These are phyloP conservation scores for Rattus norvegicus DNA, from an alignment of 2,113 vertebrate genomes.

Conservation along the genomic window DNA sequence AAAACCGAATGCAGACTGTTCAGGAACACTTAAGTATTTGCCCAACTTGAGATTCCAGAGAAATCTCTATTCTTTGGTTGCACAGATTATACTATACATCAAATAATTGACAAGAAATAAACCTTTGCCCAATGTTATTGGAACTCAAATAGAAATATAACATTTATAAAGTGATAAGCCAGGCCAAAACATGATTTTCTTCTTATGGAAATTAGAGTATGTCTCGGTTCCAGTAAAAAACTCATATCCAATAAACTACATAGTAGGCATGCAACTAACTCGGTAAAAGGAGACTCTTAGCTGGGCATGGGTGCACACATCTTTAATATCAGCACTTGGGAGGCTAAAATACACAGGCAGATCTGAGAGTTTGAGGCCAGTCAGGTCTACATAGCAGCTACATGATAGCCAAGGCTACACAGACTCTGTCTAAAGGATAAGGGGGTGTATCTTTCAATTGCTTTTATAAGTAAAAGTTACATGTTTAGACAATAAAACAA, in stretches of 20 bases:
- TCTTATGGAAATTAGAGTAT: constrained; percentile 29
- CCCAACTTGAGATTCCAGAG: not conserved
- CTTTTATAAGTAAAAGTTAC: constrained; percentile 31
- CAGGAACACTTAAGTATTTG: constrained; percentile 14
- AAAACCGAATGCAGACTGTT: not conserved
- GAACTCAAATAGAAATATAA: constrained; percentile 7
- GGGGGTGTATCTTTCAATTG: not conserved
- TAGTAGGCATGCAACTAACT: not conserved
- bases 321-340: not conserved
- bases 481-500: not conserved
- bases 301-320: too few relatives aligned
- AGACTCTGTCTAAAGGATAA: not conserved
- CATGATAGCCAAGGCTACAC: not conserved
- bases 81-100: constrained; percentile 17
- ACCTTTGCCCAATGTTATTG: not conserved
- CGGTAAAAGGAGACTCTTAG: not conserved
- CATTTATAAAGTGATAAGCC: constrained; percentile 19
- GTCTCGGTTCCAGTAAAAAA: constrained; percentile 34
- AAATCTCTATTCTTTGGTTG: constrained; percentile 11
- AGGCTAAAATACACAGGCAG: not conserved
- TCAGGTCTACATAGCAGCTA: not conserved
- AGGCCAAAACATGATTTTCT: not conserved
- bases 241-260: constrained; percentile 37
- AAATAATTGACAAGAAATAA: constrained; percentile 56
- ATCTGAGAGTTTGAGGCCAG: not conserved